Conservation (phyloP, 1,140 invertebrate species). For the Oryctes rhinoceros region DNA sequence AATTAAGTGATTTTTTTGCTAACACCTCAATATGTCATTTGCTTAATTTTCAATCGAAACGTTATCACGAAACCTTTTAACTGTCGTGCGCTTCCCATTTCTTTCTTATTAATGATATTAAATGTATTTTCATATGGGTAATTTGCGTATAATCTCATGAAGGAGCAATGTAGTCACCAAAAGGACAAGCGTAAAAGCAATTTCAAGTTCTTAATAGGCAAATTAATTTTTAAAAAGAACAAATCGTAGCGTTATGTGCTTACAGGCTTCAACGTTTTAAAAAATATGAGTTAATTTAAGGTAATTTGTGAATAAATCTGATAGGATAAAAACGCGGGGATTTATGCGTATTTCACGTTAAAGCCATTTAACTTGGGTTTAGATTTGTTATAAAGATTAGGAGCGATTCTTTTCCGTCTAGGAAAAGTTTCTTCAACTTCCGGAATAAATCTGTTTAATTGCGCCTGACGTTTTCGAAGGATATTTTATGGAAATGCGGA, state of each 20-base stretch:
- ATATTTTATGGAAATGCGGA: constrained; percentile 13
- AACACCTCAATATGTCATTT: constrained; percentile 13
- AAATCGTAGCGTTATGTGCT: neutral
- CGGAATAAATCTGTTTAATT: constrained; percentile 31
- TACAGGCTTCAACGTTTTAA: neutral
- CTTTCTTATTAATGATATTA: neutral
- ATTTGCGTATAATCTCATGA: no score
- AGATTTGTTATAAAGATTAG: constrained; percentile 29
- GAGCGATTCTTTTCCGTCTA: constrained; percentile 12
- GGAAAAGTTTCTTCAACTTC: constrained; percentile 25
- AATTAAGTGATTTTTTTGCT: constrained; percentile 13
- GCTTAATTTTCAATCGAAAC: constrained; percentile 11
- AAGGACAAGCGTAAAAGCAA: neutral
- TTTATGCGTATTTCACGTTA: neutral
- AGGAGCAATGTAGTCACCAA: no score
- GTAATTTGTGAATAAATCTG: constrained; percentile 9
- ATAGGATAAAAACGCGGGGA: constrained; percentile 14
- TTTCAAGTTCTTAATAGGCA: neutral
- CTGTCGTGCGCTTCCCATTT: neutral
- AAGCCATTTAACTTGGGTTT: constrained; percentile 20
- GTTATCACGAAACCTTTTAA: neutral
- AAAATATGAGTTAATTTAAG: constrained; percentile 13
- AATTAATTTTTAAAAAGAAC: neutral
- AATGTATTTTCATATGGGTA: no score
- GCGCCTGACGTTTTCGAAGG: constrained; percentile 8